A percentile compares a stretch with the other conserved stretches of the same genome.
phyloP scores from a whole-genome alignment of 1,140 invertebrate genomes.

The Tetraneura akinire region DNA sequence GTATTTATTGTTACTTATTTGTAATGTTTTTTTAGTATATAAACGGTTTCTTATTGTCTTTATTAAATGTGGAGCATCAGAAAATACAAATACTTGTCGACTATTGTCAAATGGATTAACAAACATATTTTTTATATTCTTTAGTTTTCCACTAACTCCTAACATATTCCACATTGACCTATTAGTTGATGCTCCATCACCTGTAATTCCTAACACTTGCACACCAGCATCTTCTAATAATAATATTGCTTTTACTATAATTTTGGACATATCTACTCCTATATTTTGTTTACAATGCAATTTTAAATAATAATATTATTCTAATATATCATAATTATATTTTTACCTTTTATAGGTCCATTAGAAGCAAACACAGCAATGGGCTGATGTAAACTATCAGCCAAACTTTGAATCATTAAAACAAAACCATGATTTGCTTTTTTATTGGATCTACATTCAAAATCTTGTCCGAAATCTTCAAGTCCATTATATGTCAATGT shows the following conservation, averaged over 20 bases:
- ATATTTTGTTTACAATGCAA: too few species aligned
- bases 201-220: constrained; percentile 53
- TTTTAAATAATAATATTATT: too few species aligned
- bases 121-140: neutral
- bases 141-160: constrained; percentile 37
- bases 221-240: constrained; percentile 53
- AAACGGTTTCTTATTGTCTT: constrained; percentile 2
- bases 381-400: neutral
- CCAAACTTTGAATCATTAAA: neutral
- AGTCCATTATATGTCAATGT: neutral
- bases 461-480: neutral
- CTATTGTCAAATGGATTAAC: neutral
- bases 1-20: too few species aligned
- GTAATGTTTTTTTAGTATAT: neutral
- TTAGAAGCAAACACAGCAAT: constrained; percentile 9
- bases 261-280: too few species aligned
- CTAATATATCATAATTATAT: too few species aligned
- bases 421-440: constrained; percentile 5
- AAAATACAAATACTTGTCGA: constrained; percentile 3
- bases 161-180: constrained; percentile 53
- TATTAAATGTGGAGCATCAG: neutral
- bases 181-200: constrained; percentile 54
- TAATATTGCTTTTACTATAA: too few species aligned
- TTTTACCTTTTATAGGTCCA: neutral
- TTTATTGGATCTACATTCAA: neutral